A percentile compares a stretch with the other conserved stretches of the same genome.
Evolutionary conservation across 2,888 invertebrate genomes (phyloP).

Genomic region (Ormyrus nitidulus): DNA sequence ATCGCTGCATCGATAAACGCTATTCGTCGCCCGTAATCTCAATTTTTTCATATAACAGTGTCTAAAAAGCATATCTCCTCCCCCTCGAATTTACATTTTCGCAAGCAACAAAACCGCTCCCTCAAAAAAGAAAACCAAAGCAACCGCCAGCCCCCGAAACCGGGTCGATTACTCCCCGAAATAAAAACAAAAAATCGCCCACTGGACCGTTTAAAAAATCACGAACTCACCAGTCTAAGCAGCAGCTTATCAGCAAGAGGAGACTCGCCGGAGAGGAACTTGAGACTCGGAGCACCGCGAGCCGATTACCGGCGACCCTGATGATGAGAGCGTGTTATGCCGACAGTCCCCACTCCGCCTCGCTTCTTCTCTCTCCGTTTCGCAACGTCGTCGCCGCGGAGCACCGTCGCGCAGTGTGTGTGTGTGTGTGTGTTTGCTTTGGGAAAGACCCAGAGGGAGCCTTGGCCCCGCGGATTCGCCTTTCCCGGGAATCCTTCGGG

Average conservation of each 20-base stretch:
- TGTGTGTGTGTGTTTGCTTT: neutral
- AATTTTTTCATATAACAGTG: no score
- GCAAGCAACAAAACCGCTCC: neutral
- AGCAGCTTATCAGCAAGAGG: neutral
- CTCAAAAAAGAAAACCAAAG: neutral
- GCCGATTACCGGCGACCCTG: neutral
- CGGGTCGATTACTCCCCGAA: neutral
- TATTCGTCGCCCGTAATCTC: no score
- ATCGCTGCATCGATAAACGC: no score
- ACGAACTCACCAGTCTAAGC: neutral
- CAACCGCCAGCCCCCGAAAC: no score
- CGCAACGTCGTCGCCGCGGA: neutral
- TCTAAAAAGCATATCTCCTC: no score
- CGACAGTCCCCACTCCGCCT: neutral
- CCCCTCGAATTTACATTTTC: no score
- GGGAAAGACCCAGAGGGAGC: slow-evolving; percentile 13
- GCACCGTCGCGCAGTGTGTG: neutral
- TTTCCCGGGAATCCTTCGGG: slow-evolving; percentile 31
- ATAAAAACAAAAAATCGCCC: neutral
- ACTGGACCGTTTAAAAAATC: neutral
- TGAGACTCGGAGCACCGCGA: neutral
- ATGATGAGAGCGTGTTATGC: neutral
- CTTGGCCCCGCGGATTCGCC: neutral
- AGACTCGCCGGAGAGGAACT: neutral
- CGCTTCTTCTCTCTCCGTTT: neutral